Conservation (phyloP, 2,797 vertebrate genomes). For the Galagoides demidoff region DNA sequence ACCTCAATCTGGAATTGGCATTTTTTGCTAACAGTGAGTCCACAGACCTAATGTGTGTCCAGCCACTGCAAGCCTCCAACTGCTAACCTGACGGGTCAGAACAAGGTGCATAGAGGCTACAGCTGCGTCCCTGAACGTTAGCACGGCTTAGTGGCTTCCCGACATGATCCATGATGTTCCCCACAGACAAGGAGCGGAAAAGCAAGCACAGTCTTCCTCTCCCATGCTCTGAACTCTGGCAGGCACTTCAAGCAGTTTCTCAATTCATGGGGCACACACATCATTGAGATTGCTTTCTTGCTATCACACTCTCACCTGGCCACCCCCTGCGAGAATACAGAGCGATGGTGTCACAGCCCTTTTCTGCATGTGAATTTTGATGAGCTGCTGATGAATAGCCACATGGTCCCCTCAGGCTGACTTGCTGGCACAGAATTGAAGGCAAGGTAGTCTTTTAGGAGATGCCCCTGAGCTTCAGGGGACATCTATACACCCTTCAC, state of each 20-base stretch:
- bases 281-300: background rate
- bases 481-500: accelerated
- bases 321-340: background rate
- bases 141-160: background rate
- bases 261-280: accelerated
- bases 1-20: background rate
- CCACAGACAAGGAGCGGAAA: background rate
- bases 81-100: background rate
- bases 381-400: background rate
- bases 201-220: background rate
- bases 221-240: background rate
- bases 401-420: background rate
- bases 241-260: background rate
- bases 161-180: accelerated
- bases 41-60: too few species aligned
- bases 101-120: background rate
- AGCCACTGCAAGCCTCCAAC: background rate
- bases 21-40: background rate
- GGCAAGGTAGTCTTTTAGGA: background rate
- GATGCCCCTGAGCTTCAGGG: background rate
- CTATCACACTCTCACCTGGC: background rate
- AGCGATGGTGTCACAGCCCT: background rate
- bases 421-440: background rate
- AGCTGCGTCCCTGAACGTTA: background rate
- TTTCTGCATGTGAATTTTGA: background rate